Conservation (phyloP, 1,140 invertebrate genomes). For the Drosophila sp. region DNA sequence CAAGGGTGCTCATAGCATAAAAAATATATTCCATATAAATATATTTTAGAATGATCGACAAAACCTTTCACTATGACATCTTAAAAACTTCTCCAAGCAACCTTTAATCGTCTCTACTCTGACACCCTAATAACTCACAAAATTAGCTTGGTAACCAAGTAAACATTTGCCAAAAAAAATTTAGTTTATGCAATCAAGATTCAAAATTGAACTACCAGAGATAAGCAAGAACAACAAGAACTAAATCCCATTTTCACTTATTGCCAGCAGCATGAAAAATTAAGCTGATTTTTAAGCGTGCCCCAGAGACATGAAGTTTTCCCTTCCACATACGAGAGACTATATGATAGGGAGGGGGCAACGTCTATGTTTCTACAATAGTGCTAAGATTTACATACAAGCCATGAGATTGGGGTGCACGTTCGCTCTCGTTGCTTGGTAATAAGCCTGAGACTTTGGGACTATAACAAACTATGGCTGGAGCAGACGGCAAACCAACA, state of each 20-base stretch:
- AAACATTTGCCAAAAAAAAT: constrained; percentile 10
- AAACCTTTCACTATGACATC: too few relatives aligned
- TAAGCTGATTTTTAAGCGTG: constrained; percentile 64
- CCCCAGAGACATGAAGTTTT: constrained; percentile 51
- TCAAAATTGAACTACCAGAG: constrained; percentile 44
- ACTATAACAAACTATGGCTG: constrained; percentile 24
- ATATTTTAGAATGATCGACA: not conserved
- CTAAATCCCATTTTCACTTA: constrained; percentile 47
- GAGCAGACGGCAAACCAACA: constrained; percentile 44
- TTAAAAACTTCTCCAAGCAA: not conserved
- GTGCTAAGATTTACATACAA: constrained; percentile 65
- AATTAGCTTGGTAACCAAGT: constrained; percentile 36
- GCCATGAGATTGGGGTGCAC: constrained; percentile 28
- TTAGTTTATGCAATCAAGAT: constrained; percentile 33
- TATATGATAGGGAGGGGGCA: constrained; percentile 8
- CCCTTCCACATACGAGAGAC: not conserved
- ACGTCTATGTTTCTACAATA: constrained; percentile 58
- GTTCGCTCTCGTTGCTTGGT: constrained; percentile 48
- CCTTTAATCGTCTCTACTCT: constrained; percentile 32
- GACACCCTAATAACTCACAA: constrained; percentile 41
- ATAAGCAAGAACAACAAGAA: constrained; percentile 25
- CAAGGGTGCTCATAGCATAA: not conserved
- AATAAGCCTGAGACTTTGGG: constrained; percentile 76
- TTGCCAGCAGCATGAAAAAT: constrained; percentile 71
- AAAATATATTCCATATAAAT: not conserved